Evolutionary conservation across 2,888 invertebrate genomes (phyloP), one percentile per base, ranked within the genome.

Genomic region (Polydrusus pterygomalis): DNA sequence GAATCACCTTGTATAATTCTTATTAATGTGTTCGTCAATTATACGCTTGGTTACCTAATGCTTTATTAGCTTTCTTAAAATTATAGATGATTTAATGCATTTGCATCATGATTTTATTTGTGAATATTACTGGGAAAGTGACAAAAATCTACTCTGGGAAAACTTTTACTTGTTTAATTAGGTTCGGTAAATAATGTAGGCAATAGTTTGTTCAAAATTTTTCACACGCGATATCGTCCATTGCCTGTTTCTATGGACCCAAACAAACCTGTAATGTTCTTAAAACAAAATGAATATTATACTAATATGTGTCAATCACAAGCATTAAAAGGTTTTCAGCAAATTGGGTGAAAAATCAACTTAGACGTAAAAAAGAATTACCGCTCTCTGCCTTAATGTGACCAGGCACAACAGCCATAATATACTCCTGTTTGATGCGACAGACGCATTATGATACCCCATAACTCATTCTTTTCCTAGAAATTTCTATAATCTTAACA

Each of bases 131-230:
- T 38, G 38, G 38, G 58, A 60, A 60, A 56, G n/a, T 56, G 34
- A 60, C 20, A 25, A 60, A 38, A 60, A 15, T 2, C 18, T 11
- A 18, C 15, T 15, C 9, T 38, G 11, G 11, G 58, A 60, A 34
- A 60, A 60, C 56, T 60, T 56, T 56, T 56, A 38, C 58, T 60
- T 3, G 18, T 38, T 60, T 60, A 60, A 60, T 60, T 60, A 11
- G 38, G 58, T 60, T 58, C 11, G 34, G 34, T 58, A 10, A 34
- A 58, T 54, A 54, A 25, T 34, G 34, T 17, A n/a, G 15, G 7
- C 9, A 13, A 25, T 1, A 2, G 34, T 30, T 34, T 34, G 51
- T 34, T 56, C 3, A 56, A 20, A 34, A 56, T 56, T 15, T 15
- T 56, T 56, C 54, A 3, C 56, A 56, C 13, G 34, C 56, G 13